phyloP scores from a whole-genome alignment of 2,113 vertebrate species.

The Tachycineta bicolor region DNA sequence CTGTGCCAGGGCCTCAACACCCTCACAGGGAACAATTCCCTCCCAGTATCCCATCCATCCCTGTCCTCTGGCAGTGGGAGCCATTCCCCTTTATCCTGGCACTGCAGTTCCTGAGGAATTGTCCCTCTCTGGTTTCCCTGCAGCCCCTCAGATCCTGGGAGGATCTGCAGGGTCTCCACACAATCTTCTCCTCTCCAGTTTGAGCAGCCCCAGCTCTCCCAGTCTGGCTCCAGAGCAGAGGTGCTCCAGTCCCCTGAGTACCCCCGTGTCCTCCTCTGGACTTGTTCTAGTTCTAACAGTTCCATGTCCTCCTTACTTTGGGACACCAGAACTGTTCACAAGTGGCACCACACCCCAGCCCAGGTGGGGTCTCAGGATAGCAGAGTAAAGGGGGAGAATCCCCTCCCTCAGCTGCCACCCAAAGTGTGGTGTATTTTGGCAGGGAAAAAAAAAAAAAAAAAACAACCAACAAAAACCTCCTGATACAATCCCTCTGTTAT shows the following conservation, averaged over 20 bases:
- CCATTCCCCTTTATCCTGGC: not conserved
- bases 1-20: not conserved
- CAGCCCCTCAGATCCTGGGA: not conserved
- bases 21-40: not conserved
- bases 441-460: not conserved
- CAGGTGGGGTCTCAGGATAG: not conserved
- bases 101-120: not conserved
- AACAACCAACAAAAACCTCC: not conserved
- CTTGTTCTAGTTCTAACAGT: rapidly evolving
- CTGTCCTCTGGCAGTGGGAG: no score
- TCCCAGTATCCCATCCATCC: no score
- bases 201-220: not conserved
- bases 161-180: not conserved
- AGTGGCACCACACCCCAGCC: not conserved
- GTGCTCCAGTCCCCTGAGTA: not conserved
- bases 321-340: not conserved
- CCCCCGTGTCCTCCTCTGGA: rapidly evolving
- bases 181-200: not conserved
- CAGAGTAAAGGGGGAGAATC: not conserved
- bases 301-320: rapidly evolving
- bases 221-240: not conserved
- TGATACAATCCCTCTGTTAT: not conserved
- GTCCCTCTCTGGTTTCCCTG: not conserved
- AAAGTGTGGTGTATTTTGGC: not conserved
- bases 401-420: not conserved